These are phyloP conservation scores for Sialia sialis DNA, from an alignment of 2,113 vertebrate species.

Conservation along the genomic window DNA sequence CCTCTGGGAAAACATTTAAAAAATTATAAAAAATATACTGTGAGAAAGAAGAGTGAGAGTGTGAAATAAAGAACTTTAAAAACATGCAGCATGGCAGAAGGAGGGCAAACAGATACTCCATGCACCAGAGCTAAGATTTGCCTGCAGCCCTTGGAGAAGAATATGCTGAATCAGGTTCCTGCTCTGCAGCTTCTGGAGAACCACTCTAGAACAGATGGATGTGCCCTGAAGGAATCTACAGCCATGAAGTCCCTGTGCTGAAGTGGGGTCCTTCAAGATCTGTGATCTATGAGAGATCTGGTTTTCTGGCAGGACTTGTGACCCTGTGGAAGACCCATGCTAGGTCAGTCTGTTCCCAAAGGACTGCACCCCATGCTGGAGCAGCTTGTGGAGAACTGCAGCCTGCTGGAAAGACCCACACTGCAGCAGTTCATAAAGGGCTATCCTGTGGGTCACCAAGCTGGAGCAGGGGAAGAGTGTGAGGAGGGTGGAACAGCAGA, in stretches of 20 bases:
- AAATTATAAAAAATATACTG: not conserved
- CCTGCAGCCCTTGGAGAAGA: not conserved
- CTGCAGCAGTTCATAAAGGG: not conserved
- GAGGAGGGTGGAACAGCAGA: not conserved
- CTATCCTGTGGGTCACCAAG: not conserved
- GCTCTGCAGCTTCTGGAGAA: not conserved
- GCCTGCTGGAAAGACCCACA: not conserved
- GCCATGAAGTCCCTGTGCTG: fast-evolving
- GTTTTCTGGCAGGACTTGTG: not conserved
- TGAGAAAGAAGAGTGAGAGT: not conserved
- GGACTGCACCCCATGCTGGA: not conserved
- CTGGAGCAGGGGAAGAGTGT: not conserved
- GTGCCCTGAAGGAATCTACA: not conserved
- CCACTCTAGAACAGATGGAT: not conserved
- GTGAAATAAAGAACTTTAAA: not conserved
- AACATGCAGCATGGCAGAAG: not conserved
- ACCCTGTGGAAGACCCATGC: no score
- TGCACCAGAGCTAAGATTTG: fast-evolving
- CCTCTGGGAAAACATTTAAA: not conserved
- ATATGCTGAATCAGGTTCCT: not conserved
- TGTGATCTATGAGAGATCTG: not conserved
- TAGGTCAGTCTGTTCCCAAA: not conserved
- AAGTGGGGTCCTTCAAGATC: not conserved
- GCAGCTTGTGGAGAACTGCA: not conserved
- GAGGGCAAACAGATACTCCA: fast-evolving